Percentiles rank a stretch among this genome's conserved stretches.
These are phyloP conservation scores for Peromyscus californicus DNA, from an alignment of 2,113 vertebrate species.

Conservation along the genomic window DNA sequence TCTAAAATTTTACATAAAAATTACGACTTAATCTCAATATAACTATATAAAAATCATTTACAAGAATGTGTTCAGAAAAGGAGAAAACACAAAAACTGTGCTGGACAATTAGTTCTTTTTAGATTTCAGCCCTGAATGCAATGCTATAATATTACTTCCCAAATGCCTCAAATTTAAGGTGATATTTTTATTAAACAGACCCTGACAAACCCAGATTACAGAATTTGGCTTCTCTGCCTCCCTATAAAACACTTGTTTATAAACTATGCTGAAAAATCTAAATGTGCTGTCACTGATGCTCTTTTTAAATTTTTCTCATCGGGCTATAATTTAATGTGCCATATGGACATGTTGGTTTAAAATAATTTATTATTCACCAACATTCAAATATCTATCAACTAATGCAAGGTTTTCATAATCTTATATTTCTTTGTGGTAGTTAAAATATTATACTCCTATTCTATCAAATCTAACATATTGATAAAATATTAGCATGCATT, in stretches of 20 bases:
- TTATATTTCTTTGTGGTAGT: not conserved
- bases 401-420: not conserved
- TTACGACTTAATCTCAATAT: not conserved
- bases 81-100: not conserved
- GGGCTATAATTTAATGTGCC: not conserved
- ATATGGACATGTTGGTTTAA: not conserved
- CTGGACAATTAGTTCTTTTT: not conserved
- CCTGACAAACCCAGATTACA: not conserved
- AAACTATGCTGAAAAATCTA: not conserved
- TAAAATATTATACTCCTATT: not conserved
- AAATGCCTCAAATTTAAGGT: not conserved
- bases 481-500: slow-evolving; percentile 13
- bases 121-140: not conserved
- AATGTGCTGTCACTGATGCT: not conserved
- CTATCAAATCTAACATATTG: not conserved
- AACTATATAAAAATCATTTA: not conserved
- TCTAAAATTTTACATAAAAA: not conserved
- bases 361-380: not conserved
- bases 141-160: not conserved
- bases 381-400: not conserved
- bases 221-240: not conserved
- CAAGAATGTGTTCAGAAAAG: not conserved
- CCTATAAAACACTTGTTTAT: not conserved
- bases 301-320: not conserved
- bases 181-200: not conserved